These are phyloP conservation scores for Auanema sp. DNA, from an alignment of 2,888 invertebrate genomes.

Conservation along the genomic window DNA sequence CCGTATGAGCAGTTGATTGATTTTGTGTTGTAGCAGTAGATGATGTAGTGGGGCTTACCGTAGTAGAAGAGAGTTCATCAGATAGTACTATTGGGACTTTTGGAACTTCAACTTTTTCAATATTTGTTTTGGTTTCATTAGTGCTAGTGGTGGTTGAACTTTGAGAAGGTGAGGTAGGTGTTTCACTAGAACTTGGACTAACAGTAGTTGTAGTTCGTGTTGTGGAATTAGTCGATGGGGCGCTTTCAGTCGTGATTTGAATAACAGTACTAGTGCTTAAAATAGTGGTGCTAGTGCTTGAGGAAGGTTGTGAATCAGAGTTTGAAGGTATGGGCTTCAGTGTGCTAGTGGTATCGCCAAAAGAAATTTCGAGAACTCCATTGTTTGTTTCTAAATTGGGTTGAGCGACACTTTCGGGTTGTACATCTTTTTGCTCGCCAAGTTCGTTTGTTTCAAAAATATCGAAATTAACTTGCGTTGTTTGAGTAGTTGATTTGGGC, in stretches of 20 bases:
- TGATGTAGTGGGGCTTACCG: not conserved
- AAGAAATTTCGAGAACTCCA: too few relatives aligned
- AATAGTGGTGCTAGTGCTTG: conserved; percentile 29
- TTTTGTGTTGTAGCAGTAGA: not conserved
- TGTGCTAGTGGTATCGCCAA: too few relatives aligned
- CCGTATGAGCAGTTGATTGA: too few relatives aligned
- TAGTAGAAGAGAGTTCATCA: not conserved
- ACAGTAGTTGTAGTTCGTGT: conserved; percentile 8
- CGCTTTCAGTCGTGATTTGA: not conserved
- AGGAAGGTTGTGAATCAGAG: not conserved
- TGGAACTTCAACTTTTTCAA: conserved; percentile 7
- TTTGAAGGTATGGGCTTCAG: too few relatives aligned
- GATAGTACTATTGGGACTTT: not conserved
- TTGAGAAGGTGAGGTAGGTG: conserved; percentile 10
- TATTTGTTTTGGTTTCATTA: conserved; percentile 11
- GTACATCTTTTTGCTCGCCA: too few relatives aligned
- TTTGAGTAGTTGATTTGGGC: conserved; percentile 26
- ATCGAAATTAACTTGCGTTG: conserved; percentile 25
- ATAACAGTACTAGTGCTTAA: conserved; percentile 22
- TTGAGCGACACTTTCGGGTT: not conserved
- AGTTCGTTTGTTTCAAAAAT: too few relatives aligned
- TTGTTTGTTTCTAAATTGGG: not conserved
- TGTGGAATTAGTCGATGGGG: not conserved
- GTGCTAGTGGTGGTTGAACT: conserved; percentile 23
- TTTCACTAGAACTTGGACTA: conserved; percentile 12